A percentile compares a stretch with the other conserved stretches of the same genome.
phyloP scores from a whole-genome alignment of 2,888 invertebrate species.

The Anoplius nigerrimus region DNA sequence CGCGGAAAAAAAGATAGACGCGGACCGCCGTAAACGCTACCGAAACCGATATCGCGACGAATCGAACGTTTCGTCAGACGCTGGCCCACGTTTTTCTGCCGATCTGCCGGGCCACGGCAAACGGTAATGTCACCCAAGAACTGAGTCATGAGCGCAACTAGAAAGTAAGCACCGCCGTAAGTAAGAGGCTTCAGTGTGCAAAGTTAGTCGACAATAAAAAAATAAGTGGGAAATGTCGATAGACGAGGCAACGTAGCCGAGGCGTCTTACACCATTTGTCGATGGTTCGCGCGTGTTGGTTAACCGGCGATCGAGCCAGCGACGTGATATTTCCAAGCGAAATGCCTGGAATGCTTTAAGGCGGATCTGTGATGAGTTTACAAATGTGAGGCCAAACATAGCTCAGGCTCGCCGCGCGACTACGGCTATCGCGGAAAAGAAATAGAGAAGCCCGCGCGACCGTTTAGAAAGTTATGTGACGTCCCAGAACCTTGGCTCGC shows the following conservation, averaged over 20 bases:
- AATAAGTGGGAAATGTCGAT: too few relatives aligned
- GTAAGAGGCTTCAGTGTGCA: too few relatives aligned
- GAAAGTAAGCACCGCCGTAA: background rate
- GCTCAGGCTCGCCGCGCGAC: background rate
- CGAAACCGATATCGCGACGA: too few relatives aligned
- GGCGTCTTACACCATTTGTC: too few relatives aligned
- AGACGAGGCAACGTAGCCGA: too few relatives aligned
- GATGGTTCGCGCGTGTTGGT: background rate
- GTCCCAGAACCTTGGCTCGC: background rate
- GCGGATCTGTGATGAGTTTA: conserved; percentile 23
- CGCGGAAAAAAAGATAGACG: background rate
- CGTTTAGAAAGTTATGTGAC: conserved; percentile 34
- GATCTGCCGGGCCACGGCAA: background rate
- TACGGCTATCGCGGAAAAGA: background rate
- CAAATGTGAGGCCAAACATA: conserved; percentile 18
- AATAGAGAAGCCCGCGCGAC: background rate
- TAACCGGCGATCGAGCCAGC: background rate
- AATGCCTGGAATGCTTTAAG: conserved; percentile 26
- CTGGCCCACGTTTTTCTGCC: too few relatives aligned
- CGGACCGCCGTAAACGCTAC: background rate
- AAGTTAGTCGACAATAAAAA: too few relatives aligned
- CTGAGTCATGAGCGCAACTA: background rate
- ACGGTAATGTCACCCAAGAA: background rate
- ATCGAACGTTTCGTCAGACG: too few relatives aligned
- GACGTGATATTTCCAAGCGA: conserved; percentile 16